These are phyloP conservation scores for Nycticryphes semicollaris DNA, from an alignment of 2,113 vertebrate species.

Conservation along the genomic window DNA sequence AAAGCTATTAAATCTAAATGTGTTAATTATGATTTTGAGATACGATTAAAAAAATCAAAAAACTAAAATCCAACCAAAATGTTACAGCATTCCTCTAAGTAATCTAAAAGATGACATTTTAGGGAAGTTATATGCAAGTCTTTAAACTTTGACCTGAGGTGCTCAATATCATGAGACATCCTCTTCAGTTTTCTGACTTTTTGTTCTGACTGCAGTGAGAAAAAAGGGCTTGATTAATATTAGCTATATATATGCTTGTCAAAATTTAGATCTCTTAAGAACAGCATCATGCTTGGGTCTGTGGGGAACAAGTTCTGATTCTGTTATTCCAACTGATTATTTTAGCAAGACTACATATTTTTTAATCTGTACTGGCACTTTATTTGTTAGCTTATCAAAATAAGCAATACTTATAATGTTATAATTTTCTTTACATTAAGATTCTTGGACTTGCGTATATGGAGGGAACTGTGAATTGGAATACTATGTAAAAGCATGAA, in stretches of 20 bases:
- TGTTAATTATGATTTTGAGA: neutral
- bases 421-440: neutral
- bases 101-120: neutral
- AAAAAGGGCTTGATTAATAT: neutral
- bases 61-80: neutral
- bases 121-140: accelerated
- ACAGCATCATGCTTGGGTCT: neutral
- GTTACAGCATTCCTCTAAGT: neutral
- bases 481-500: neutral
- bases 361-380: neutral
- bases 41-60: neutral
- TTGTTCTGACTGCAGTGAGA: neutral
- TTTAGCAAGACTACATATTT: neutral
- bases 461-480: neutral
- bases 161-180: neutral
- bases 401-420: neutral
- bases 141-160: neutral
- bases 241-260: neutral
- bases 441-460: neutral
- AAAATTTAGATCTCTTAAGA: neutral
- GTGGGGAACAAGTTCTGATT: neutral
- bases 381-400: neutral
- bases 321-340: neutral
- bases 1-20: neutral
- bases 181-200: neutral